Evolutionary conservation across 2,888 invertebrate genomes (phyloP).

Genomic region (Drosophila putrida): DNA sequence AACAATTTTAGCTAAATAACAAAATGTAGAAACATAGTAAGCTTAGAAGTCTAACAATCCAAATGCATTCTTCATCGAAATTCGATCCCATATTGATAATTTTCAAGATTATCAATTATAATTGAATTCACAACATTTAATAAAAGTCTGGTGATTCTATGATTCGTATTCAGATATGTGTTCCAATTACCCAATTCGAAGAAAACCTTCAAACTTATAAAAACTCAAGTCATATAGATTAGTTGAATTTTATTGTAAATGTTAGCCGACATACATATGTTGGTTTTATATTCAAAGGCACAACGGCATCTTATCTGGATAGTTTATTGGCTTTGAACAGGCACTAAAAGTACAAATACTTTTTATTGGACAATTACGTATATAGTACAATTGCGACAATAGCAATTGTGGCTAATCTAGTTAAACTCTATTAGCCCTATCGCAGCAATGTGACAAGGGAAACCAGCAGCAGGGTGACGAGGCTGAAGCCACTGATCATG

Average conservation of each 20-base stretch:
- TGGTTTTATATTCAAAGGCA: conserved; percentile 9
- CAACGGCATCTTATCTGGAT: conserved; percentile 42
- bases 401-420: conserved; percentile 11
- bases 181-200: neutral
- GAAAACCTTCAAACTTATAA: conserved; percentile 2
- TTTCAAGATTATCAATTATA: too few relatives aligned
- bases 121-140: too few relatives aligned
- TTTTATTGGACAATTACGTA: conserved; percentile 5
- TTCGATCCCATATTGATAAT: too few relatives aligned
- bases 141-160: too few relatives aligned
- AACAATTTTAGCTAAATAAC: too few relatives aligned
- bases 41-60: too few relatives aligned
- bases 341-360: conserved; percentile 42
- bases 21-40: too few relatives aligned
- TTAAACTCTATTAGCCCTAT: conserved; percentile 31
- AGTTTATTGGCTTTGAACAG: conserved; percentile 40
- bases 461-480: conserved; percentile 61
- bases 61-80: too few relatives aligned
- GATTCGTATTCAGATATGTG: too few relatives aligned
- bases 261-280: conserved; percentile 14
- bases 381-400: conserved; percentile 4
- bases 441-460: conserved; percentile 54
- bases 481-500: conserved; percentile 58
- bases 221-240: conserved; percentile 30
- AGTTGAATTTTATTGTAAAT: conserved; percentile 41